phyloP scores from a whole-genome alignment of 2,888 invertebrate species.

The Bruchidius siliquastri region DNA sequence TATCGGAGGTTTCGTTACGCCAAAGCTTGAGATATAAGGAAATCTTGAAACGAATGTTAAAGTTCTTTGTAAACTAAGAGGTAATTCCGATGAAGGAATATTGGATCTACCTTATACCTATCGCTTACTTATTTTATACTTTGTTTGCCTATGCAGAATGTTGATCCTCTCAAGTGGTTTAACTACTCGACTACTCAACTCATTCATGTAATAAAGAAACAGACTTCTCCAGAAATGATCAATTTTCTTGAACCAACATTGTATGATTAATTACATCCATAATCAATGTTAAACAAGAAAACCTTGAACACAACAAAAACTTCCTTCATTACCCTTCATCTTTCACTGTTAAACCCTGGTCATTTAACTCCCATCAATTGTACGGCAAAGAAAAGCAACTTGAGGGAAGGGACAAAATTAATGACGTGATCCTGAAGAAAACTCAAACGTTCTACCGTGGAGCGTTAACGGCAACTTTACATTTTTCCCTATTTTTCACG shows the following conservation, averaged over 20 bases:
- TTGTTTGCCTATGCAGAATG: too few species aligned
- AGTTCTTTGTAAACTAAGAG: too few species aligned
- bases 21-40: background rate
- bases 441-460: background rate
- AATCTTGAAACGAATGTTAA: background rate
- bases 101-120: too few species aligned
- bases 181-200: too few species aligned
- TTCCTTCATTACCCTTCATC: background rate
- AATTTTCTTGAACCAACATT: background rate
- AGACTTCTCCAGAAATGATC: too few species aligned
- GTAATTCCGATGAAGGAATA: too few species aligned
- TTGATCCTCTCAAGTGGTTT: too few species aligned
- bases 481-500: background rate
- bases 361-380: background rate
- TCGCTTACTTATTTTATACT: too few species aligned
- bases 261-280: background rate
- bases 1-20: background rate
- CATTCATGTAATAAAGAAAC: too few species aligned
- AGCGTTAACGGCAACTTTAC: background rate
- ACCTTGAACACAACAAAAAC: background rate
- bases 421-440: background rate
- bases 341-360: background rate
- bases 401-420: background rate
- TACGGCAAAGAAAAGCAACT: background rate
- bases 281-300: background rate